phyloP scores from a whole-genome alignment of 2,888 invertebrate species.

The Busseola fusca region DNA sequence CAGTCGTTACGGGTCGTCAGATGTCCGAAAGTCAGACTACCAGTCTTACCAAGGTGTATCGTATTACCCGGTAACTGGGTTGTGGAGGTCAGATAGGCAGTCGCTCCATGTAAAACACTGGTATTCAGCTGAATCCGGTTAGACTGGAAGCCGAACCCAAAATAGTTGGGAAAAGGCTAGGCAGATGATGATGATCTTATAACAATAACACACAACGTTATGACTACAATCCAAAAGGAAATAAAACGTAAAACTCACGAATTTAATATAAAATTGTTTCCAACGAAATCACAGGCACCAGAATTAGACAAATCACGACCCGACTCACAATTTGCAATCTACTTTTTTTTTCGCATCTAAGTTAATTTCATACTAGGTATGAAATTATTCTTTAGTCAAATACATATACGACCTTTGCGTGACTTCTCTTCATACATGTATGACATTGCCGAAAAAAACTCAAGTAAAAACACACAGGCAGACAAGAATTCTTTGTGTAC shows the following conservation, averaged over 20 bases:
- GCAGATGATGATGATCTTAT: no score
- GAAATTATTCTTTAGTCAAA: conserved; percentile 79
- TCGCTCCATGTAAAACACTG: no score
- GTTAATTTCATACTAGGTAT: conserved; percentile 50
- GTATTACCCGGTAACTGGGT: no score
- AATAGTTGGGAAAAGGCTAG: no score
- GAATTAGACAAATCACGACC: conserved; percentile 67
- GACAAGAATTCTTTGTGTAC: conserved; percentile 86
- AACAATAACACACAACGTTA: conserved; percentile 17
- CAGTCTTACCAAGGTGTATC: no score
- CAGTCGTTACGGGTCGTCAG: no score
- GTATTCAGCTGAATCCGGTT: no score
- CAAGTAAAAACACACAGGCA: conserved; percentile 80
- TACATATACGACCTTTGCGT: conserved; percentile 83
- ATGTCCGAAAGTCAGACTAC: no score
- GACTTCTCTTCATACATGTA: conserved; percentile 81
- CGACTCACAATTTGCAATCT: conserved; percentile 58
- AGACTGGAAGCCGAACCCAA: no score
- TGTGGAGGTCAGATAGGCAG: no score
- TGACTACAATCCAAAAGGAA: conserved; percentile 18
- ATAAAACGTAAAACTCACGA: conserved; percentile 31
- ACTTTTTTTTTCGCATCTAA: conserved; percentile 72
- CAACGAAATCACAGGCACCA: conserved; percentile 47
- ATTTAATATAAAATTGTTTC: conserved; percentile 28
- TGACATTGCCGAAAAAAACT: conserved; percentile 83